These are phyloP conservation scores for Penaeus chinensis DNA, from an alignment of 1,140 invertebrate species.

Conservation along the genomic window DNA sequence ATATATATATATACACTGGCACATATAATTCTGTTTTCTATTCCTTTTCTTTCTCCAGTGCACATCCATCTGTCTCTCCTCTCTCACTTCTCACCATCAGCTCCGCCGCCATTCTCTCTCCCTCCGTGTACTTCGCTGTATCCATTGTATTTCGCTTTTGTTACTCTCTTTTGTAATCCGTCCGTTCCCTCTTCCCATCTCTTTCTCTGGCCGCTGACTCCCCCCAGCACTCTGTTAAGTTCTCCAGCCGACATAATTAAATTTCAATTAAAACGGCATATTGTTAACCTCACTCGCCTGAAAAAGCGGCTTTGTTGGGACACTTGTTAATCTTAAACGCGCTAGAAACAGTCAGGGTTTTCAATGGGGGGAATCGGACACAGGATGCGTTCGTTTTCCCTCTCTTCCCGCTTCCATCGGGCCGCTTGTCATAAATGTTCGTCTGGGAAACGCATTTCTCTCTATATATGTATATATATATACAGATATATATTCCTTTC, in stretches of 20 bases:
- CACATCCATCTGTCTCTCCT: no score
- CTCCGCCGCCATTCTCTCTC: no score
- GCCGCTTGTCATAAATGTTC: no score
- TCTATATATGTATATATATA: no score
- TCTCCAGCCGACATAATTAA: conserved; percentile 43
- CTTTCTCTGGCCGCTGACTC: background rate
- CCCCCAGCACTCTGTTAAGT: background rate
- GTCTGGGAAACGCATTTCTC: no score
- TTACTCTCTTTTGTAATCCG: background rate
- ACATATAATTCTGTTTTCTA: no score
- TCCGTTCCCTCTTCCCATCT: background rate
- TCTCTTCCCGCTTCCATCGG: no score
- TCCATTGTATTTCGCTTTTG: background rate
- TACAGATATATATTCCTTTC: no score
- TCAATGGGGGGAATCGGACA: conserved; percentile 18
- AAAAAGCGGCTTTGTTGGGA: conserved; percentile 44
- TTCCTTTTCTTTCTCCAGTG: no score
- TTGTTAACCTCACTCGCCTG: conserved; percentile 40
- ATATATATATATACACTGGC: no score
- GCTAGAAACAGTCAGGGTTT: conserved; percentile 47
- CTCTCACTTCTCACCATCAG: no score
- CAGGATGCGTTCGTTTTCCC: background rate
- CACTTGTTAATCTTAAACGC: conserved; percentile 49
- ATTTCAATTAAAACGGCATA: conserved; percentile 55
- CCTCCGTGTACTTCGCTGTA: no score